phyloP scores from a whole-genome alignment of 2,797 vertebrate species.

The Neoniphon sammara region DNA sequence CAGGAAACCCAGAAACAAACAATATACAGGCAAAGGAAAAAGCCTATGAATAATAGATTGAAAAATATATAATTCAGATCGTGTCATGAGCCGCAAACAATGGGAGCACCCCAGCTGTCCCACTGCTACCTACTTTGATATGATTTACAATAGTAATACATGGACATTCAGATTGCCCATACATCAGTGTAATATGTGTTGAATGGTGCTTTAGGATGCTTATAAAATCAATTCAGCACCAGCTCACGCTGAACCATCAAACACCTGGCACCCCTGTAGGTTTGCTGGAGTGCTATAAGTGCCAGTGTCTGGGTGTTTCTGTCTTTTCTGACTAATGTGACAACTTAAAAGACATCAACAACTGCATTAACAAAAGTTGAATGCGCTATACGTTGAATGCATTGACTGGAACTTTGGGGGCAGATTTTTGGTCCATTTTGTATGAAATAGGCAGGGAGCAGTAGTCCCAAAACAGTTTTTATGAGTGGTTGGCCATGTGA shows the following conservation, averaged over 20 bases:
- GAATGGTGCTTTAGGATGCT: constrained; percentile 20
- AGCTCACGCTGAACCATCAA: constrained; percentile 38
- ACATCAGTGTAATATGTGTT: constrained; percentile 46
- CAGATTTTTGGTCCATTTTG: neutral
- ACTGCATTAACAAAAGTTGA: neutral
- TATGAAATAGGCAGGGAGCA: neutral
- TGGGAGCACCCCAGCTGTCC: constrained; percentile 27
- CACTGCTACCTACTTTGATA: constrained; percentile 48
- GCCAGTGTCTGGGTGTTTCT: constrained; percentile 4
- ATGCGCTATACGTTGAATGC: neutral
- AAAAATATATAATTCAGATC: constrained; percentile 49
- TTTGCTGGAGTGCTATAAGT: neutral
- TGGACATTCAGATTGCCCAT: constrained; percentile 41
- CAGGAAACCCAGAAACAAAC: neutral
- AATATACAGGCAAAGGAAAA: constrained; percentile 15
- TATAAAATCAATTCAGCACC: constrained; percentile 37
- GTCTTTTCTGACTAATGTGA: neutral
- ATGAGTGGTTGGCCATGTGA: constrained; percentile 1
- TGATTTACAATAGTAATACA: constrained; percentile 53
- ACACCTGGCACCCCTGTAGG: constrained; percentile 23
- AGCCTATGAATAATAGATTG: constrained; percentile 67
- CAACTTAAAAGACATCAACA: neutral
- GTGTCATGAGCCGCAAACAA: constrained; percentile 38
- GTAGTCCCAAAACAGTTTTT: constrained; percentile 9
- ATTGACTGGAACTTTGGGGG: too few species aligned